Evolutionary conservation across 2,113 vertebrate genomes (phyloP), one percentile per base, ranked within the genome.

Genomic region (Piliocolobus tephrosceles): DNA sequence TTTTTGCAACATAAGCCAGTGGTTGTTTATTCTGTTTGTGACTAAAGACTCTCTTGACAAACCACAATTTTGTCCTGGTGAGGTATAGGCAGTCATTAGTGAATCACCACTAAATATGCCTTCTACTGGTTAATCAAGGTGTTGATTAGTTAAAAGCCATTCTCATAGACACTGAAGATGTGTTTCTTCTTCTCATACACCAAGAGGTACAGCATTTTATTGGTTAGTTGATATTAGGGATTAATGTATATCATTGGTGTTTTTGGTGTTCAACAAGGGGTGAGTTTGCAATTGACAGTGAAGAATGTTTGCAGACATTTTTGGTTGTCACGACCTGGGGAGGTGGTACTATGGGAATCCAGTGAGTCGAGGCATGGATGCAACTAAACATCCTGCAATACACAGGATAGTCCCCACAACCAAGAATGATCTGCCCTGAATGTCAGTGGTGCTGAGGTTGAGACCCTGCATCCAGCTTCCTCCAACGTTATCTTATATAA

Each of bases 1-100:
- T 99, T 98, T 99, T 64, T 99, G 99, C 97, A 96, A 99, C 4
- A 91, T 99, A 95, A 99, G 99, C 0, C 90, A 93, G 50, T 98
- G 99, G 6, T 99, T 99, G 75, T 99, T 99, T 99, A 4, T 99
- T 99, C 98, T 99, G 99, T 99, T 99, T 88, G 99, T 99, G 97
- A 99, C 99, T 94, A 99, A 98, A 13, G 98, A 99, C 25, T 98
- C 99, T 40, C 50, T 64, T 64, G 18, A 40, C 38, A 88, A 55
- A 17, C 68, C 30, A 3, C 23, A 45, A 11, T 76, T 18, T 83
- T 79, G 40, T 80, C 79, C 55, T 73, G 64, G 70, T 72, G 17
- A 96, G 9, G 40, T 75, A 40, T 0, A 85, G 25, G 52, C 32
- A 50, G 17, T 52, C 9, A 16, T 57, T 57, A 79, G 58, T 35